These are phyloP conservation scores for Mohoua ochrocephala DNA, from an alignment of 2,113 vertebrate genomes.

Conservation along the genomic window DNA sequence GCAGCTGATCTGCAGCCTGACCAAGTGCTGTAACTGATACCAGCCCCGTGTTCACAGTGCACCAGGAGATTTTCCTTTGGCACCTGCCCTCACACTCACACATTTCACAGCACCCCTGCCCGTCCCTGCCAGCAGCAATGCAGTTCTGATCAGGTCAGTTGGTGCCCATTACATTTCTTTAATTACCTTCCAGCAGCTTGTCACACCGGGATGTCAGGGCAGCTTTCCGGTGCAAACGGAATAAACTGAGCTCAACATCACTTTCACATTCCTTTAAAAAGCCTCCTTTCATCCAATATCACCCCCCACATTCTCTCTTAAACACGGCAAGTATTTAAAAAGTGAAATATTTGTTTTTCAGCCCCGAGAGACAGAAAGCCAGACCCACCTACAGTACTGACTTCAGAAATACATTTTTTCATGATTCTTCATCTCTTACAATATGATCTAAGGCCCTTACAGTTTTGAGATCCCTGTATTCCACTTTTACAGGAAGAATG, in stretches of 20 bases:
- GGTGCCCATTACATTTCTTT: background rate
- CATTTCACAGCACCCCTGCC: background rate
- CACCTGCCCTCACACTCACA: fast-evolving
- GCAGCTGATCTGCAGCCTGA: background rate
- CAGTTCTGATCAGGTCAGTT: background rate
- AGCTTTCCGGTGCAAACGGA: background rate
- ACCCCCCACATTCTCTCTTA: background rate
- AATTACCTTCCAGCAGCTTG: background rate
- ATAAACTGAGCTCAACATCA: background rate
- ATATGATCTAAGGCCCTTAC: background rate
- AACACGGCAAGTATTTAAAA: background rate
- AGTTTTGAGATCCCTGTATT: background rate
- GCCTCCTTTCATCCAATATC: background rate
- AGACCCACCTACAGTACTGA: background rate
- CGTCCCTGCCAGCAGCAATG: background rate
- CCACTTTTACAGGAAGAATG: background rate
- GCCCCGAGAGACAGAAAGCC: background rate
- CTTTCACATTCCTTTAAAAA: background rate
- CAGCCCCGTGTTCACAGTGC: fast-evolving
- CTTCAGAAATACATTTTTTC: background rate
- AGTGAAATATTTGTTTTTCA: background rate
- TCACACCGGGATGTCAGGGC: background rate
- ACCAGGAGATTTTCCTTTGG: background rate
- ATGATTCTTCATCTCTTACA: background rate
- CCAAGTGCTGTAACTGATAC: fast-evolving